Percentiles rank a stretch among this genome's conserved stretches.
phyloP scores from a whole-genome alignment of 2,888 invertebrate genomes.

The Electrophaes corylata region DNA sequence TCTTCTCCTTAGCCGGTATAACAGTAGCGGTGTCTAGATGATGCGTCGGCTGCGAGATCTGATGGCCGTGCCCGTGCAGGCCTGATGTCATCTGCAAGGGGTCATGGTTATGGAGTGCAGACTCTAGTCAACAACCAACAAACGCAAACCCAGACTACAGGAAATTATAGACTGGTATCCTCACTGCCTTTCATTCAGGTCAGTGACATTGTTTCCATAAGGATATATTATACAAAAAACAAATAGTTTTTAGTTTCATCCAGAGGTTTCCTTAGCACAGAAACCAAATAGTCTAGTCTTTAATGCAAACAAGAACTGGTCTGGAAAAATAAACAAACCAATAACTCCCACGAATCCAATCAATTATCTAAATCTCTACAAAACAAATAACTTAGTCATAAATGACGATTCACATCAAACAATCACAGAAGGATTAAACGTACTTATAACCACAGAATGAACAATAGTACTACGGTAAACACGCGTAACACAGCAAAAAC shows the following conservation, averaged over 20 bases:
- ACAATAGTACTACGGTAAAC: not conserved
- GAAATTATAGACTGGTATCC: not conserved
- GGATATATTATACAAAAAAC: conserved; percentile 8
- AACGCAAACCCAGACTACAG: not conserved
- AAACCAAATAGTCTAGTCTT: not conserved
- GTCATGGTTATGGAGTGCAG: conserved; percentile 2
- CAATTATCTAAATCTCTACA: conserved; percentile 11
- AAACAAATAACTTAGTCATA: conserved; percentile 2
- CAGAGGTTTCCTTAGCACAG: not conserved
- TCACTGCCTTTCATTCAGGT: conserved; percentile 2
- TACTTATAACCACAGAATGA: not conserved
- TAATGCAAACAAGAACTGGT: not conserved
- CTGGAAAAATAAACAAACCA: not conserved
- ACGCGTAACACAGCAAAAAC: conserved; percentile 6
- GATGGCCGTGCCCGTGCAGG: conserved; percentile 74
- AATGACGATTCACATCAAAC: conserved; percentile 4
- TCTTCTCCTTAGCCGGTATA: conserved; percentile 75
- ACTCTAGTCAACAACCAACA: not conserved
- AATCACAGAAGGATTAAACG: not conserved
- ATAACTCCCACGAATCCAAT: not conserved
- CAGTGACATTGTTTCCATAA: conserved; percentile 17
- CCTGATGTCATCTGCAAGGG: conserved; percentile 73
- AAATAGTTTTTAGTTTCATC: not conserved
- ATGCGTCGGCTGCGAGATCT: conserved; percentile 72
- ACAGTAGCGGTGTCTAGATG: conserved; percentile 68